Conservation (phyloP, 2,888 invertebrate species). For the Cephus nigrinus region DNA sequence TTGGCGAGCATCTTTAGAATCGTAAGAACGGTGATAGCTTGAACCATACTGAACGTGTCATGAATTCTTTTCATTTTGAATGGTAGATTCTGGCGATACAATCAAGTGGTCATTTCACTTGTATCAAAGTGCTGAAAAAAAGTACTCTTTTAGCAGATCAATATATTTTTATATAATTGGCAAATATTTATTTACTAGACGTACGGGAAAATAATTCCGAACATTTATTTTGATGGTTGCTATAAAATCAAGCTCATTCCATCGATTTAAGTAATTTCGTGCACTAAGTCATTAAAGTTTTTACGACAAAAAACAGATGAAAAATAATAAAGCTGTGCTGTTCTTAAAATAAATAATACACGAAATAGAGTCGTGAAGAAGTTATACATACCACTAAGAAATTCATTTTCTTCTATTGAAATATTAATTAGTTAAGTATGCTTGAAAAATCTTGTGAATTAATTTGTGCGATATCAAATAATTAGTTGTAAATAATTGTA, state of each 20-base stretch:
- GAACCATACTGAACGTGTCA: conserved; percentile 77
- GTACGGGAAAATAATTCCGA: background rate
- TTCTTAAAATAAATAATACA: no score
- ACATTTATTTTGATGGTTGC: background rate
- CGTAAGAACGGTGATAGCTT: conserved; percentile 86
- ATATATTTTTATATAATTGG: background rate
- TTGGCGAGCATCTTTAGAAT: conserved; percentile 85
- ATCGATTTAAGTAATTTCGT: no score
- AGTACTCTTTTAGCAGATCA: background rate
- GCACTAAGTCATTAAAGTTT: no score
- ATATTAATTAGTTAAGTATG: background rate
- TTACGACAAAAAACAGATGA: no score
- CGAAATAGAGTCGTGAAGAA: background rate
- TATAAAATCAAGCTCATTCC: background rate
- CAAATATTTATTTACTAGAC: background rate
- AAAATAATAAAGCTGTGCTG: no score
- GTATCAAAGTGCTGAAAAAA: conserved; percentile 38
- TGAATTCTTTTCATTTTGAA: conserved; percentile 73
- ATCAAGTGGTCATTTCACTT: conserved; percentile 59
- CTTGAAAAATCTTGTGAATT: background rate
- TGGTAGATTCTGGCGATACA: conserved; percentile 34
- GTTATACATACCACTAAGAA: background rate
- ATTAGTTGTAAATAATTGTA: background rate
- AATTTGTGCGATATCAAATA: background rate
- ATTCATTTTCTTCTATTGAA: background rate